Percentiles rank a stretch among this genome's conserved stretches.
Evolutionary conservation across 2,797 vertebrate genomes (phyloP).

Genomic region (Hoplostethus atlanticus): DNA sequence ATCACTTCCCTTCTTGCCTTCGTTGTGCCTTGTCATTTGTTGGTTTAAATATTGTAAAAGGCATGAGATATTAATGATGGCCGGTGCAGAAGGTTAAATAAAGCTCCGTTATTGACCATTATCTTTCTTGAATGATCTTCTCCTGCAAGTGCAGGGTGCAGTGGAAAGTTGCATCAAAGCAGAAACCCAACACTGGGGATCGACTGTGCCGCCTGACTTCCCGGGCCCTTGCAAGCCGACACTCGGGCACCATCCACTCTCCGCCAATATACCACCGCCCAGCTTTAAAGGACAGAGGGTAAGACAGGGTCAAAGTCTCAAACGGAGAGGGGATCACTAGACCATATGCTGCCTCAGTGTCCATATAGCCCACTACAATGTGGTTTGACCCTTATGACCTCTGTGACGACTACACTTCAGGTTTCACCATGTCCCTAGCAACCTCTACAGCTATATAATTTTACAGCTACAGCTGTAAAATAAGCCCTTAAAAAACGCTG

Average conservation of each 20-base stretch:
- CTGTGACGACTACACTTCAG: constrained; percentile 10
- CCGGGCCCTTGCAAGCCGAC: constrained; percentile 58
- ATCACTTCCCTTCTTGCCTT: background rate
- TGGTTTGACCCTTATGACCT: constrained; percentile 13
- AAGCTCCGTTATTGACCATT: background rate
- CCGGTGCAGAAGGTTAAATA: background rate
- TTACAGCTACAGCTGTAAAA: background rate
- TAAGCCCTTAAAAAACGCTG: background rate
- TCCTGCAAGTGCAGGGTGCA: constrained; percentile 29
- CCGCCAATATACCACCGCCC: constrained; percentile 34
- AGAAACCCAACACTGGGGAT: constrained; percentile 69
- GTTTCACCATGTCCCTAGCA: background rate
- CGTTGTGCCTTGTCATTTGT: background rate
- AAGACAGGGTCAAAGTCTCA: constrained; percentile 52
- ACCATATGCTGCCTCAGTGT: constrained; percentile 32
- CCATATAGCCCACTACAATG: background rate
- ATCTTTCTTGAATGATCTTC: background rate
- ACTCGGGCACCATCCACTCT: constrained; percentile 47
- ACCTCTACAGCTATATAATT: background rate
- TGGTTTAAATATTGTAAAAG: background rate
- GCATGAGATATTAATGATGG: background rate
- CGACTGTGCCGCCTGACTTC: constrained; percentile 58
- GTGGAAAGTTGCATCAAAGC: constrained; percentile 58
- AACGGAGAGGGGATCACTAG: constrained; percentile 25
- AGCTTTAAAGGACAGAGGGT: constrained; percentile 63